phyloP scores from a whole-genome alignment of 2,888 invertebrate genomes.

The Ametastegia equiseti region DNA sequence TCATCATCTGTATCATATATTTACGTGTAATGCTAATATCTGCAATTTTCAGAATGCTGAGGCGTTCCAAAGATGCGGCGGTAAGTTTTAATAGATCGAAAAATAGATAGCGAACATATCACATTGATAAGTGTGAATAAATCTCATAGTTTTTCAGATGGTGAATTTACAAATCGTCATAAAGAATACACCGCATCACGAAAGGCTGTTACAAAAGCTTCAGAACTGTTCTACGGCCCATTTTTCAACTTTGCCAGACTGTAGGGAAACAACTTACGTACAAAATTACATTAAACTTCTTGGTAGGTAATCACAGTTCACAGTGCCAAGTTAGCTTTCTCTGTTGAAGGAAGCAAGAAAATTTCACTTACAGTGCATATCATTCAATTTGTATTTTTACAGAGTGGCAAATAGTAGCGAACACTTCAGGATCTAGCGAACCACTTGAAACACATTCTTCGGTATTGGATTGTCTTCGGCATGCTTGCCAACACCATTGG shows the following conservation, averaged over 20 bases:
- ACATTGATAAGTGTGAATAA: constrained; percentile 53
- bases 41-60: constrained; percentile 80
- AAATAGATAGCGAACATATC: constrained; percentile 1
- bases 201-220: constrained; percentile 69
- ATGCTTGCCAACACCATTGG: constrained; percentile 79
- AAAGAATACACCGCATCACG: constrained; percentile 67
- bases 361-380: not conserved
- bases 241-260: constrained; percentile 67
- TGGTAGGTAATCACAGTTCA: constrained; percentile 60
- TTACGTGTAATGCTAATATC: constrained; percentile 17
- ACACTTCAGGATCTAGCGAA: constrained; percentile 70
- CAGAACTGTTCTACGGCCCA: constrained; percentile 69
- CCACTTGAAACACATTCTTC: constrained; percentile 69
- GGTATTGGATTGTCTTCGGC: constrained; percentile 77
- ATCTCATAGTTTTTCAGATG: constrained; percentile 64
- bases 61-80: constrained; percentile 82
- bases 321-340: not conserved
- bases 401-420: constrained; percentile 81
- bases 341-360: not conserved
- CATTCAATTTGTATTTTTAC: not conserved
- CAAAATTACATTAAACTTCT: constrained; percentile 71
- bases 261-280: constrained; percentile 71
- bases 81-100: constrained; percentile 76
- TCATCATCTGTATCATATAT: not conserved
- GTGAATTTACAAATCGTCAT: constrained; percentile 69